phyloP scores from a whole-genome alignment of 2,888 invertebrate genomes.

The Eueremaeus valkanovi region DNA sequence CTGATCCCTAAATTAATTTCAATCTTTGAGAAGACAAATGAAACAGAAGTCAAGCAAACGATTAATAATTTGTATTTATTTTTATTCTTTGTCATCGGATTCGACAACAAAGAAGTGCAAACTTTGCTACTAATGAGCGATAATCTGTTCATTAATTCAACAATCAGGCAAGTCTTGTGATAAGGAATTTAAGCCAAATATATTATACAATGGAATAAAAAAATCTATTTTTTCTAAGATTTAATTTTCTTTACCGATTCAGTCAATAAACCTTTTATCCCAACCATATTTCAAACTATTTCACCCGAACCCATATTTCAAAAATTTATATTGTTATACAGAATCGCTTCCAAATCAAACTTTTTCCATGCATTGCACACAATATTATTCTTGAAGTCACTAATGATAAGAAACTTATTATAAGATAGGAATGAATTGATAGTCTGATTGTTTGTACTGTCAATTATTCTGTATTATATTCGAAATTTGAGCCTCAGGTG shows the following conservation, averaged over 20 bases:
- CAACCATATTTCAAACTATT: too few relatives aligned
- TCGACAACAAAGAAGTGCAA: background rate
- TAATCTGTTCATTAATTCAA: background rate
- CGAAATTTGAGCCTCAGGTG: too few relatives aligned
- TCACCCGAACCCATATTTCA: too few relatives aligned
- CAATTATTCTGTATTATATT: too few relatives aligned
- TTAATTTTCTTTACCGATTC: background rate
- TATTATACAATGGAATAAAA: background rate
- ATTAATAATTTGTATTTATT: slow-evolving; percentile 14
- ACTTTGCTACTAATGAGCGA: background rate
- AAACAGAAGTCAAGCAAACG: background rate
- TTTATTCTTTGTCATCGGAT: background rate
- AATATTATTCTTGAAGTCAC: too few relatives aligned
- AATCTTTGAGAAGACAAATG: background rate
- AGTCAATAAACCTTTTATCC: too few relatives aligned
- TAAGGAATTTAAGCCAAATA: background rate
- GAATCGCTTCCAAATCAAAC: too few relatives aligned
- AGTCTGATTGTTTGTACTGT: too few relatives aligned
- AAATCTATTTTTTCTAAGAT: background rate
- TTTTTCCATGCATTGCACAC: too few relatives aligned
- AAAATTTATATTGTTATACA: too few relatives aligned
- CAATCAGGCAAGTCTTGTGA: background rate
- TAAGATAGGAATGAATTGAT: too few relatives aligned
- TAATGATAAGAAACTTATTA: too few relatives aligned
- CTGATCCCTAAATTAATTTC: slow-evolving; percentile 8